These are phyloP conservation scores for Poecilia wingei DNA, from an alignment of 2,797 vertebrate genomes.

Conservation along the genomic window DNA sequence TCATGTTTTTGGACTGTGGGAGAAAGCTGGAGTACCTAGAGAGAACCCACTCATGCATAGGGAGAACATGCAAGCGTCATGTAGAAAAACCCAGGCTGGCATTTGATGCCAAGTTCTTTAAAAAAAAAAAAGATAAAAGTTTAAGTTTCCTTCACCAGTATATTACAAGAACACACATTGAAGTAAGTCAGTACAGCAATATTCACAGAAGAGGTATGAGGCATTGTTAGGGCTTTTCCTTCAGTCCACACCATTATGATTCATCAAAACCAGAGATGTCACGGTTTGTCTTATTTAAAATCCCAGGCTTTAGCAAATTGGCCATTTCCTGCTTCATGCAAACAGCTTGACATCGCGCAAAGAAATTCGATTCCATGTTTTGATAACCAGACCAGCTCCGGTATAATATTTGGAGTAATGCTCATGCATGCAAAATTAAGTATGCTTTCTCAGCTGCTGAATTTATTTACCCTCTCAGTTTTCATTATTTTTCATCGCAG, in stretches of 20 bases:
- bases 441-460: slow-evolving; percentile 3
- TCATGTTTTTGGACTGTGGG: background rate
- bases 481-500: slow-evolving; percentile 24
- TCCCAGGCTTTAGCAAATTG: background rate
- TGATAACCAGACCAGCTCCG: slow-evolving; percentile 8
- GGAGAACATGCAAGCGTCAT: background rate
- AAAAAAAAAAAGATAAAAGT: background rate
- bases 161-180: background rate
- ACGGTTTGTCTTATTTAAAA: slow-evolving; percentile 5
- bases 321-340: slow-evolving; percentile 21
- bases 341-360: background rate
- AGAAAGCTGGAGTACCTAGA: background rate
- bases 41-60: background rate
- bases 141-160: background rate
- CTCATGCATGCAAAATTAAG: slow-evolving; percentile 11
- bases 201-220: background rate
- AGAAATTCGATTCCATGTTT: slow-evolving; percentile 20
- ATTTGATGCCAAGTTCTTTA: no score
- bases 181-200: background rate
- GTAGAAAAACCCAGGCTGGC: background rate
- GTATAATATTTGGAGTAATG: background rate
- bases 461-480: slow-evolving; percentile 31
- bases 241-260: background rate
- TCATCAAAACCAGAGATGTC: background rate
- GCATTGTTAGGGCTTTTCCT: background rate